These are phyloP conservation scores for Fabriciana adippe DNA, from an alignment of 2,888 invertebrate species.

Conservation along the genomic window DNA sequence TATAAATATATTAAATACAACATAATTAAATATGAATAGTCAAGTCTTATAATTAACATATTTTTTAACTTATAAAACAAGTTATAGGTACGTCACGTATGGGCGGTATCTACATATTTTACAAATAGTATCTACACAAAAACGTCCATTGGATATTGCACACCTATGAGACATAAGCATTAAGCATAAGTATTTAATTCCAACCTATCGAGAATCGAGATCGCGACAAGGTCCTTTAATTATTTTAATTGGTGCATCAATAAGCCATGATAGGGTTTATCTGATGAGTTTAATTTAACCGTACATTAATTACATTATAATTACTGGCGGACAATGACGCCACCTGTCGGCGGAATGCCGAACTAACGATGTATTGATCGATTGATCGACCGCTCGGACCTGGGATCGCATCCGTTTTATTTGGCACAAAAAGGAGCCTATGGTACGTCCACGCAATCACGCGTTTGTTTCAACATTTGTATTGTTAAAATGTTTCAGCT, in stretches of 20 bases:
- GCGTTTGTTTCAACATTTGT: conserved; percentile 26
- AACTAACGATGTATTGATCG: conserved; percentile 59
- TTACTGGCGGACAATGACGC: conserved; percentile 70
- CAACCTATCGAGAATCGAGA: conserved; percentile 39
- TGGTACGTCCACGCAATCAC: conserved; percentile 27
- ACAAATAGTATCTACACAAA: not conserved
- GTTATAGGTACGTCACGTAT: not conserved
- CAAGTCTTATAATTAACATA: not conserved
- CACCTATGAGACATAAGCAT: conserved; percentile 20
- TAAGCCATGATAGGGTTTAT: conserved; percentile 62
- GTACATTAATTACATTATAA: conserved; percentile 78
- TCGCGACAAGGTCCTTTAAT: conserved; percentile 53
- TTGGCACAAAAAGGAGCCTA: conserved; percentile 36
- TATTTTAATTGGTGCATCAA: conserved; percentile 72
- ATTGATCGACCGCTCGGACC: conserved; percentile 37
- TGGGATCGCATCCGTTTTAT: conserved; percentile 32
- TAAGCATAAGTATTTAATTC: conserved; percentile 39
- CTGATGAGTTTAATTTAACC: conserved; percentile 71
- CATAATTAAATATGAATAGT: too few species aligned
- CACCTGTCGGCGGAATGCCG: conserved; percentile 68
- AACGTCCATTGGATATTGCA: conserved; percentile 15
- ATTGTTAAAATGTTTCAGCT: conserved; percentile 31
- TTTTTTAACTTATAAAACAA: not conserved
- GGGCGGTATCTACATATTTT: not conserved
- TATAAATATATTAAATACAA: too few species aligned